Conservation (phyloP, 2,797 vertebrate species). For the Sebastes hubbsi region DNA sequence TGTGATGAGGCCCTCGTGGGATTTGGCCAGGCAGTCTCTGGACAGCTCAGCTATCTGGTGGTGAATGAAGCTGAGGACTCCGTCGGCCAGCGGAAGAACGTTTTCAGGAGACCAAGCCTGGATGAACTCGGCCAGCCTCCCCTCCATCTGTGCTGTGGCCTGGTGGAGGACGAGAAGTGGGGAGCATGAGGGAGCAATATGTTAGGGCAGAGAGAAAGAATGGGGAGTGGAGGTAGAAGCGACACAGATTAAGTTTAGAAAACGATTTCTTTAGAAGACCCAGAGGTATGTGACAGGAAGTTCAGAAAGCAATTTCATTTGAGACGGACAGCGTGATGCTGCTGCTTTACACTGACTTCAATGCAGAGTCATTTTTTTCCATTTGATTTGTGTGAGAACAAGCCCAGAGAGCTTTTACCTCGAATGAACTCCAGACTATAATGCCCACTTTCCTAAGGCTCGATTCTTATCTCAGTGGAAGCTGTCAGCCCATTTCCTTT, state of each 20-base stretch:
- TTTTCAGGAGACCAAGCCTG: slow-evolving; percentile 86
- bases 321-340: neutral
- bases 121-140: slow-evolving; percentile 87
- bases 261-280: neutral
- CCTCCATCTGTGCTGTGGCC: slow-evolving; percentile 95
- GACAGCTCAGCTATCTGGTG: slow-evolving; percentile 93
- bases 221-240: neutral
- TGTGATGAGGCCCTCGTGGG: slow-evolving; percentile 90
- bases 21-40: slow-evolving; percentile 91
- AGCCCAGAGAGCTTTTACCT: slow-evolving; percentile 27
- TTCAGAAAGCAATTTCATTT: slow-evolving; percentile 5
- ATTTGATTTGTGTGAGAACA: slow-evolving; percentile 9
- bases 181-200: neutral
- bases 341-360: slow-evolving; percentile 1
- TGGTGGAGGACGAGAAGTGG: slow-evolving; percentile 40
- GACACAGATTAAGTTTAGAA: neutral
- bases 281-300: neutral
- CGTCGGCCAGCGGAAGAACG: slow-evolving; percentile 88
- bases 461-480: slow-evolving; percentile 33
- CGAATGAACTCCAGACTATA: slow-evolving; percentile 28
- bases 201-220: neutral
- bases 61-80: slow-evolving; percentile 94
- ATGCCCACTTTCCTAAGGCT: slow-evolving; percentile 29
- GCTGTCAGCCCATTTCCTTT: slow-evolving; percentile 48
- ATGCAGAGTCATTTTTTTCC: neutral